These are phyloP conservation scores for Lepidothrix coronata DNA, from an alignment of 2,113 vertebrate species.

Conservation along the genomic window DNA sequence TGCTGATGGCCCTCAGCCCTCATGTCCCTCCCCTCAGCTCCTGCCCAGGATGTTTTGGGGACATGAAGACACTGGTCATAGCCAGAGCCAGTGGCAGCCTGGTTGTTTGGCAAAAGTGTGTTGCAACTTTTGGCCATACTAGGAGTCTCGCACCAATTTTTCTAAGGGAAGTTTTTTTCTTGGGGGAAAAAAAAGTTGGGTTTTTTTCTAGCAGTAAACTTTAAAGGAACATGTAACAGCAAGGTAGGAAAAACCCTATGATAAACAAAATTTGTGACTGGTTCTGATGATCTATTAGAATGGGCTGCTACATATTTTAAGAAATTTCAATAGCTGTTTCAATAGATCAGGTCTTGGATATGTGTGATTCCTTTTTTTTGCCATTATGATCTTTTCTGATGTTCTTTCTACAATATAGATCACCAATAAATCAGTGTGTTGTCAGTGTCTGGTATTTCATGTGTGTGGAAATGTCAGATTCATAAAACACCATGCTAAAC, in stretches of 20 bases:
- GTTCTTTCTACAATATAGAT: neutral
- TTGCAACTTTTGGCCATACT: neutral
- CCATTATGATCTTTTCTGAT: neutral
- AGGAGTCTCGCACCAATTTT: neutral
- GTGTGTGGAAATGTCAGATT: neutral
- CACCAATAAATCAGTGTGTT: neutral
- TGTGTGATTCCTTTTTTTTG: neutral
- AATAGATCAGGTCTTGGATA: neutral
- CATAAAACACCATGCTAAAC: neutral
- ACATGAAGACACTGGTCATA: fast-evolving
- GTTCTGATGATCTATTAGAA: neutral
- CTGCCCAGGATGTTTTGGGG: fast-evolving
- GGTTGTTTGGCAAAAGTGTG: neutral
- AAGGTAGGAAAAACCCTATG: neutral
- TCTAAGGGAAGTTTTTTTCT: neutral
- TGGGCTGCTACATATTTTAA: neutral
- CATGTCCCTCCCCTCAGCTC: fast-evolving
- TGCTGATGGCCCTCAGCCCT: neutral
- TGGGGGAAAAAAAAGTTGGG: fast-evolving
- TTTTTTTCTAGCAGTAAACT: neutral
- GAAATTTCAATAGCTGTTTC: neutral
- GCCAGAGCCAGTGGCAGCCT: fast-evolving
- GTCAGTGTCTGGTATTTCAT: neutral
- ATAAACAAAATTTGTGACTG: neutral
- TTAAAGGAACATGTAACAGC: neutral